Conservation (phyloP, 35 echinoderm and acorn worm species). For the Eucidaris tribuloides region DNA sequence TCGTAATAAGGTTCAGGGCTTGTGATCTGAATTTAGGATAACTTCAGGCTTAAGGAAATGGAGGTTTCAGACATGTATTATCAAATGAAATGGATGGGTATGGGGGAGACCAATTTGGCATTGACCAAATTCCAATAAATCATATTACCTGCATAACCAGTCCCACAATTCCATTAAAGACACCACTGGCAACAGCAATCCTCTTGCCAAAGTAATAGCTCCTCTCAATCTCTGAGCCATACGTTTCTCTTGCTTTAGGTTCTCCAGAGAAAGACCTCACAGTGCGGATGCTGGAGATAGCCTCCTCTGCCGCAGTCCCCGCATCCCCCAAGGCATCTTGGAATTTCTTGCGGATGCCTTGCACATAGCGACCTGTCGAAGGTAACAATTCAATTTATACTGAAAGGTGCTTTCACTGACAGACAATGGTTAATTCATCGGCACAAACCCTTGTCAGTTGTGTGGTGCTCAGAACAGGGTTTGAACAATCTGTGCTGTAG, state of each 20-base stretch:
- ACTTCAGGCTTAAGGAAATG: too few species aligned
- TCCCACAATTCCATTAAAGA: conserved; percentile 91
- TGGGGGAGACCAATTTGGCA: too few species aligned
- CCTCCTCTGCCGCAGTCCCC: conserved; percentile 85
- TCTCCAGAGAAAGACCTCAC: conserved; percentile 78
- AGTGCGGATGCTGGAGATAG: conserved; percentile 89
- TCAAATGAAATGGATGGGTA: too few species aligned
- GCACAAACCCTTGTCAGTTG: too few species aligned
- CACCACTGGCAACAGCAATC: conserved; percentile 48
- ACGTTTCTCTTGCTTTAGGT: conserved; percentile 46
- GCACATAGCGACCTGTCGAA: conserved; percentile 70
- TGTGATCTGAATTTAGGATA: too few species aligned
- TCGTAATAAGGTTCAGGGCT: too few species aligned
- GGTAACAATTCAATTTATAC: neutral
- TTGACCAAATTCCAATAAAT: too few species aligned
- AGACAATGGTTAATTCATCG: too few species aligned
- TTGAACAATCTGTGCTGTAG: too few species aligned
- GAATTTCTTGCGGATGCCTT: conserved; percentile 74
- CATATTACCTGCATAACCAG: conserved; percentile 76
- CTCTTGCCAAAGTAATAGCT: conserved; percentile 82
- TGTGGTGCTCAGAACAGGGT: too few species aligned
- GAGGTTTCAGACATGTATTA: too few species aligned
- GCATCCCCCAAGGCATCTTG: conserved; percentile 89
- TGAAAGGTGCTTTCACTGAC: too few species aligned
- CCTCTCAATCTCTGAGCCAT: conserved; percentile 71